Evolutionary conservation across 2,888 invertebrate species (phyloP).

Genomic region (Cylloceria caligata): DNA sequence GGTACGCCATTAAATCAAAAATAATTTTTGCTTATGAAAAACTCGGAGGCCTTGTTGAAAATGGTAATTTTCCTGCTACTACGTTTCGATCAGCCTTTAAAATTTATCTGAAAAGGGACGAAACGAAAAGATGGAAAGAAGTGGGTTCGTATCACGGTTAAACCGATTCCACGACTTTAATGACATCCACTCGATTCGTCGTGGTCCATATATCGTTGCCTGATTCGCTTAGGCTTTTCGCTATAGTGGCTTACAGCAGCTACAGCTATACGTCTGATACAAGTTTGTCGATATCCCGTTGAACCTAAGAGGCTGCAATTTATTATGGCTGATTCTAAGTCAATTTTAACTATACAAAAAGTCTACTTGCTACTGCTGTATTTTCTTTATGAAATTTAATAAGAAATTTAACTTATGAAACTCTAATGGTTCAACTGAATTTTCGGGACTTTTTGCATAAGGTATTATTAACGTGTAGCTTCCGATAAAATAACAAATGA

Average conservation of each 20-base stretch:
- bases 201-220: conserved; percentile 76
- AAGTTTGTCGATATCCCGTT: conserved; percentile 37
- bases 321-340: conserved; percentile 35
- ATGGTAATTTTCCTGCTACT: conserved; percentile 17
- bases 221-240: conserved; percentile 68
- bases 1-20: conserved; percentile 59
- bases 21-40: conserved; percentile 42
- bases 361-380: background rate
- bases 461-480: no score
- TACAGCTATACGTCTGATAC: conserved; percentile 15
- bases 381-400: background rate
- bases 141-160: conserved; percentile 4
- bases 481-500: no score
- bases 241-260: background rate
- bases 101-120: background rate
- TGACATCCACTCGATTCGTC: conserved; percentile 72
- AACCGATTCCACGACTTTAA: conserved; percentile 68
- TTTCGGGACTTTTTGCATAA: background rate
- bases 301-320: conserved; percentile 40
- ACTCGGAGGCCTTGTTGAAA: conserved; percentile 25
- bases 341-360: background rate
- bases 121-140: conserved; percentile 5
- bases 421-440: no score
- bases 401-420: background rate
- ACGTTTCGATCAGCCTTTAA: background rate